Evolutionary conservation across 2,797 vertebrate genomes (phyloP), one percentile per base, ranked within the genome.

Genomic region (Acanthopagrus latus): DNA sequence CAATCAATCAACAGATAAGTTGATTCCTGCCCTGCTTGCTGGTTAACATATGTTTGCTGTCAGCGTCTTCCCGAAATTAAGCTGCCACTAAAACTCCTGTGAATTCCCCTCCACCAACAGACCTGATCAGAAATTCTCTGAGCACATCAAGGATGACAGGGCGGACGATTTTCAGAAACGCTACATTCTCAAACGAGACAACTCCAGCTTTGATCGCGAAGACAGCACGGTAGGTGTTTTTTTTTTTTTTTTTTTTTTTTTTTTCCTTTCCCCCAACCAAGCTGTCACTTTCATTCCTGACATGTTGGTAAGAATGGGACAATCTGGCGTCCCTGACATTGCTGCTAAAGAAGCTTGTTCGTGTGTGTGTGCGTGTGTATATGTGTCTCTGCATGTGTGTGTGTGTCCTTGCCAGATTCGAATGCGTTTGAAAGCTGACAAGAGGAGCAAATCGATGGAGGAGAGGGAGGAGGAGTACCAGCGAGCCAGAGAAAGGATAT

Each of bases 121-220:
- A 96, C 98, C 98, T 84, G 97, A 99, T 96, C 97, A 99, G 95
- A 99, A 98, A 95, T 99, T 99, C 94, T 98, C 96, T 18, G 98
- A 99, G 93, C 98, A 99, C 95, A 97, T 99, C 93, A 99, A 98
- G 93, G 98, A 99, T 88, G 98, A 99, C 91, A 97, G 97, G 95
- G 93, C 95, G 5, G 97, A 99, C 86, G 98, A 99, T 85, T 99
- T 99, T 94, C 98, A 99, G 94, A 99, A 99, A 93, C 95, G 97
- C 78, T 99, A 99, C 93, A 99, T 99, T 94, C 97, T 99, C 86
- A 99, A 99, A 94, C 96, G 97, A 94, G 98, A 99, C 93, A 99
- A 99, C 92, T 97, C 98, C 82, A 98, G 97, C 94, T 97, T 99
- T 94, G 98, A 99, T 95, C 97, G 97, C 83, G 98, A 99, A 86